A percentile compares a stretch with the other conserved stretches of the same genome.
phyloP scores from a whole-genome alignment of 2,797 vertebrate genomes.

The Chelidonichthys spinosus region DNA sequence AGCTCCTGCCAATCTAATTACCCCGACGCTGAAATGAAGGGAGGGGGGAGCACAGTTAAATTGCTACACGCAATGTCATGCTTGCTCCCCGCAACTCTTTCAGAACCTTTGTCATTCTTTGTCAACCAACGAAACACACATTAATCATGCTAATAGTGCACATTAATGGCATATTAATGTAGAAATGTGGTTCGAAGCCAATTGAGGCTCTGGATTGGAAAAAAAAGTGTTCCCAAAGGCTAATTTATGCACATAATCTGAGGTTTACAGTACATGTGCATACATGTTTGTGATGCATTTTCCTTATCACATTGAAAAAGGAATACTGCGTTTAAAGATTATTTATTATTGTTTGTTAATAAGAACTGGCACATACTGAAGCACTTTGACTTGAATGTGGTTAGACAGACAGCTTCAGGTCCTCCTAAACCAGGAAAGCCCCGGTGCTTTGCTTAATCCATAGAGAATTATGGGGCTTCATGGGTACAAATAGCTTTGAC shows the following conservation, averaged over 20 bases:
- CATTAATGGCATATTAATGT: constrained; percentile 52
- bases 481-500: constrained; percentile 68
- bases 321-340: not conserved
- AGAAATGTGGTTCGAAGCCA: constrained; percentile 28
- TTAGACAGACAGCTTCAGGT: constrained; percentile 54
- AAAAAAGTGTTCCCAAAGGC: not conserved
- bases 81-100: constrained; percentile 11
- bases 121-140: constrained; percentile 34
- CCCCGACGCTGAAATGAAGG: constrained; percentile 36
- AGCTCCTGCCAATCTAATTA: constrained; percentile 76
- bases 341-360: constrained; percentile 44
- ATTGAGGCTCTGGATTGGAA: not conserved
- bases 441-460: constrained; percentile 71
- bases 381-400: constrained; percentile 48
- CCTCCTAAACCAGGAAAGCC: constrained; percentile 60
- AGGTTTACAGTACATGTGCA: not conserved
- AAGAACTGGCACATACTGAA: constrained; percentile 36
- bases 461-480: constrained; percentile 69
- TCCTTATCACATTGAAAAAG: not conserved
- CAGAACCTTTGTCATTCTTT: constrained; percentile 35
- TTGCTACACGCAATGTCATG: constrained; percentile 34
- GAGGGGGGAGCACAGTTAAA: constrained; percentile 44
- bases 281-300: not conserved
- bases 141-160: constrained; percentile 51
- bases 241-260: not conserved